Evolutionary conservation across 1,140 invertebrate genomes (phyloP), one percentile per base, ranked within the genome.

Genomic region (Mycetomoellerius zeteki): DNA sequence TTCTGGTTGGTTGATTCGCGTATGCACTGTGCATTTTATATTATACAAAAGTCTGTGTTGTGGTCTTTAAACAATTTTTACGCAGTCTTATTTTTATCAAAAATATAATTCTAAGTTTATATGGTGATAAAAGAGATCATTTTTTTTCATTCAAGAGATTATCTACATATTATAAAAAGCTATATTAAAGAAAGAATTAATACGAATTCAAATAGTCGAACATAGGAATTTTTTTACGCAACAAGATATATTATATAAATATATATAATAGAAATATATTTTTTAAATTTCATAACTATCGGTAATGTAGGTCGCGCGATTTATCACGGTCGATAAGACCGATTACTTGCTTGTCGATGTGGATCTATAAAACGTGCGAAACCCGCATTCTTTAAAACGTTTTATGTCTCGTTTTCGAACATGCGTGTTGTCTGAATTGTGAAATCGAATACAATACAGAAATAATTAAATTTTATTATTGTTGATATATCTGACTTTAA

Each of bases 81-180:
- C 8, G 0, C 19, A 24, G 2, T 71, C 8, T 21, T n/a, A 27
- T 37, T 43, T 33, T 37, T 47, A 47, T 33, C 3, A 54, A 81
- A 81, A 30, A 4, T 52, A n/a, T 52, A 54, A 81, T 5, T 50
- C 52, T 19, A 67, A 19, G 30, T 56, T 80, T 2, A 80, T 2
- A 80, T 30, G 8, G 50, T 10, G 8, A 6, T 33, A 33, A 19
- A 73, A 58, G 6, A 52, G 3, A n/a, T 30, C n/a, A n/a, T 50
- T 16, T 1, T 67, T 33, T 16, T 2, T 69, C 21, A n/a, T 30
- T 54, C 3, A 81, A 19, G 43, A 80, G 7, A 73, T n/a, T 12
- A 7, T 56, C 14, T 37, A 37, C 27, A 6, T 21, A n/a, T 24
- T 7, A 6, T 33, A 65, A 37, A 33, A 33, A 65, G 2, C 10